Base-by-base conservation (phyloP, 2,797 vertebrate genomes). In the Meriones psammophilus region DNA sequence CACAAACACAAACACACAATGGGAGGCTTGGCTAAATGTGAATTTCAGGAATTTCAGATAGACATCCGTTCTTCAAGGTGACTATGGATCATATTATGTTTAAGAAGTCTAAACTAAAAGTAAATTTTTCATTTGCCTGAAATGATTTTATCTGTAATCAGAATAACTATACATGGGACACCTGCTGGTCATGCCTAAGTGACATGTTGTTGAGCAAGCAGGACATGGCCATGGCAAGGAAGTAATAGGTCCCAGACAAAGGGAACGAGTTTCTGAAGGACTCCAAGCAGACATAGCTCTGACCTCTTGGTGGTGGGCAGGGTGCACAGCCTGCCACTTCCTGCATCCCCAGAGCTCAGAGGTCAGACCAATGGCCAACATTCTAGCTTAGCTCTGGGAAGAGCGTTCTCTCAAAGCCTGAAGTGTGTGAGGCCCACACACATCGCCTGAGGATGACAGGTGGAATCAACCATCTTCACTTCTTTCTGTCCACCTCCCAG, bases 1-100 rank as follows among this genome's bases (percentile, higher is more conserved):
- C 50, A 50, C 50, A 50, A 1, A 50, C 20, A 36, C n/a, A 81
- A 20, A 62, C 22, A 26, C 33, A 39, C 20, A 81, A 60, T 12
- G 5, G 39, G 17, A 22, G 28, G 13, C 36, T 22, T 22, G 30
- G 28, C 1, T 50, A 80, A 42, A 56, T n/a, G 5, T 33, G 64
- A 80, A 33, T 92, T 92, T 92, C 89, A 46, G 8, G 64, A 80
- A 33, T 92, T 92, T 92, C 89, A 46, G 8, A 28, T 24, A 18
- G 62, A n/a, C 54, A 36, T 12, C 2, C 5, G 1, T 10, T 28
- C 46, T 78, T 64, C 56, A 22, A 2, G 24, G 1, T 50, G 5
- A 73, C 13, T 14, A 30, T 46, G 4, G 3, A 26, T 20, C 26
- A 1, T 36, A 9, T 7, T 13, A 1, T 80, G n/a, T 46, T 56